Percentiles rank a stretch among this genome's conserved stretches.
Evolutionary conservation across 2,797 vertebrate species (phyloP).

Genomic region (Numenius phaeopus): DNA sequence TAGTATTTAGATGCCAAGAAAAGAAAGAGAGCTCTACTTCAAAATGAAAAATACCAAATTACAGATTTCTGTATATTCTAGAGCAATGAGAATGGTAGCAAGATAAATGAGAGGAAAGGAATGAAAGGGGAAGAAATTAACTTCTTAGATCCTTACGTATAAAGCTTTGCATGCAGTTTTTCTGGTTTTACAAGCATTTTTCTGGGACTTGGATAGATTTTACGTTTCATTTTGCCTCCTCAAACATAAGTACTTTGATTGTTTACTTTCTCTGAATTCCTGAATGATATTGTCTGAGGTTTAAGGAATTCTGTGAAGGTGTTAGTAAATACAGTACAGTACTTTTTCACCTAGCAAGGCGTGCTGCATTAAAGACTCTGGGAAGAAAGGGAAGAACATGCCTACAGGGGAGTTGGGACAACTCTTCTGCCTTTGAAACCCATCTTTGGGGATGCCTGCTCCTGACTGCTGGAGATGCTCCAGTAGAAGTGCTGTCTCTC

Average conservation of each 20-base stretch:
- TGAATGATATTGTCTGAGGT: background rate
- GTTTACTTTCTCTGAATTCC: background rate
- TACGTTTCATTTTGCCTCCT: background rate
- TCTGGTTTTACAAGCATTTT: background rate
- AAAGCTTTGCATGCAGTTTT: background rate
- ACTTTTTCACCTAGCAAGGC: background rate
- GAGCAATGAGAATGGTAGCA: background rate
- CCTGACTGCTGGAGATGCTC: background rate
- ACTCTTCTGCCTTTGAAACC: background rate
- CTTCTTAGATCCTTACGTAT: background rate
- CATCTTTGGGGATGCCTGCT: background rate
- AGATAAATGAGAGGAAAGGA: background rate
- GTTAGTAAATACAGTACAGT: background rate
- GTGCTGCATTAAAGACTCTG: background rate
- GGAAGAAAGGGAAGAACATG: background rate
- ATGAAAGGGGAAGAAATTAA: background rate
- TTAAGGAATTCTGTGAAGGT: background rate
- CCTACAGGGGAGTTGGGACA: background rate
- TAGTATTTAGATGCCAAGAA: background rate
- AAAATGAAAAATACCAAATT: conserved; percentile 13
- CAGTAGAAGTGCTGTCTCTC: background rate
- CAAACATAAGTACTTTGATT: background rate
- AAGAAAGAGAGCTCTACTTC: background rate
- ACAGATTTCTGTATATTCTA: background rate
- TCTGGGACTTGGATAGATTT: background rate